phyloP scores from a whole-genome alignment of 2,113 vertebrate genomes.

The Pardalotus punctatus region DNA sequence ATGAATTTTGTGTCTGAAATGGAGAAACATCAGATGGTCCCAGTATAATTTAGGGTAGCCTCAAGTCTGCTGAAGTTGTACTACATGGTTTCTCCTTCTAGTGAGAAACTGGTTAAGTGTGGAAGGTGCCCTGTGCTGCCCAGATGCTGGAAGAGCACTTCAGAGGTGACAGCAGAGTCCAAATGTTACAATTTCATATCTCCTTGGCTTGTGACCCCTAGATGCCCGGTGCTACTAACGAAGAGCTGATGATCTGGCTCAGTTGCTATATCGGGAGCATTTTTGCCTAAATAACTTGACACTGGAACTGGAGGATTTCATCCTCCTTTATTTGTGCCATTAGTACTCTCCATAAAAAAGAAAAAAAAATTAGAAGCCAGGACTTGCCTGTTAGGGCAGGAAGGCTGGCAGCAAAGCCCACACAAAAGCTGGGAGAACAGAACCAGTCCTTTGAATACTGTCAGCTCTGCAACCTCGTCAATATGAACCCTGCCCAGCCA shows the following conservation, averaged over 20 bases:
- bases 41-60: background rate
- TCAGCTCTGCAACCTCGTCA: background rate
- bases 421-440: background rate
- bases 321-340: background rate
- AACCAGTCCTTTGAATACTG: background rate
- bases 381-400: background rate
- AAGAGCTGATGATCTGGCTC: background rate
- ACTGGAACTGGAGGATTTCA: background rate
- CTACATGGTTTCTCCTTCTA: background rate
- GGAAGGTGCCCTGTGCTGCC: background rate
- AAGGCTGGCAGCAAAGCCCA: background rate
- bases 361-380: background rate
- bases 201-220: background rate
- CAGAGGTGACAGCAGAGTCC: background rate
- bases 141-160: background rate
- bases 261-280: background rate
- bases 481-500: background rate
- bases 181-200: background rate
- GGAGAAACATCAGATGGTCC: background rate
- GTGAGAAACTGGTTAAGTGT: background rate
- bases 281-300: background rate
- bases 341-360: background rate
- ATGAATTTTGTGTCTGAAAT: background rate
- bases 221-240: background rate
- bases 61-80: background rate